These are phyloP conservation scores for Hydriomena furcata DNA, from an alignment of 2,888 invertebrate species.

Conservation along the genomic window DNA sequence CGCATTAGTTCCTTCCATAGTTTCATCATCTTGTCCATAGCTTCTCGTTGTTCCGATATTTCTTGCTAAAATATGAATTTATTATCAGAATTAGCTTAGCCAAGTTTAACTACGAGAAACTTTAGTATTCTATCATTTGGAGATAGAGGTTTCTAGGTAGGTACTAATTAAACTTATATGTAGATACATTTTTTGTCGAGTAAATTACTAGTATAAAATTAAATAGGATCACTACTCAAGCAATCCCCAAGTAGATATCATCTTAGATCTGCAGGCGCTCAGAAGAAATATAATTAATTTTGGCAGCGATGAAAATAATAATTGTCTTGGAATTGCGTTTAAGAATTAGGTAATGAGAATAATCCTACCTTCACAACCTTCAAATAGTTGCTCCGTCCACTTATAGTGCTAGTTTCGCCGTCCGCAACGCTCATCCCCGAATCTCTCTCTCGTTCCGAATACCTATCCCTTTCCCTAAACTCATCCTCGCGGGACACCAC, in stretches of 20 bases:
- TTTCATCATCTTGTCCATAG: constrained; percentile 81
- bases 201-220: no score
- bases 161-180: no score
- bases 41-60: constrained; percentile 72
- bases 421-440: constrained; percentile 73
- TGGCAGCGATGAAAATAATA: no score
- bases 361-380: constrained; percentile 68
- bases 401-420: constrained; percentile 67
- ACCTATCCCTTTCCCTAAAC: constrained; percentile 57
- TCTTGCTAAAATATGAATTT: constrained; percentile 59
- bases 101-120: no score
- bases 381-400: constrained; percentile 69
- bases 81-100: background rate
- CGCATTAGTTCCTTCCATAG: constrained; percentile 78
- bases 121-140: no score
- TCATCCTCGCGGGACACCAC: constrained; percentile 65
- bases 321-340: no score
- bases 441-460: constrained; percentile 69
- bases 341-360: background rate
- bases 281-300: no score
- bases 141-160: no score
- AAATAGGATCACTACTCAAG: no score
- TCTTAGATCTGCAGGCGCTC: no score
- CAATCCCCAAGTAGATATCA: no score
- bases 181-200: no score